Conservation (phyloP, 2,113 vertebrate species). For the Lethenteron camtschaticum region DNA sequence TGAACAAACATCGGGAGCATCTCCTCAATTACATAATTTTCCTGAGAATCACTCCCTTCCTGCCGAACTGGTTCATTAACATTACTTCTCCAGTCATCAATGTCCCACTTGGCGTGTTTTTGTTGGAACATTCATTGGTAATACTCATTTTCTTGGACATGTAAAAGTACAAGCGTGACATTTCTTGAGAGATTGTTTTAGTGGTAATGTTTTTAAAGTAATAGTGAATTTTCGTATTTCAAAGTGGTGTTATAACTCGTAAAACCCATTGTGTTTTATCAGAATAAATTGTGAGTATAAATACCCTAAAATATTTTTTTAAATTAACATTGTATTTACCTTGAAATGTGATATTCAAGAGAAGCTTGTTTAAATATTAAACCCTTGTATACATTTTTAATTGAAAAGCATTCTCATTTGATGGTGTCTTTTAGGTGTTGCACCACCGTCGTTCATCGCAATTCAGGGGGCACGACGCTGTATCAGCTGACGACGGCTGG, state of each 20-base stretch:
- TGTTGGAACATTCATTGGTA: conserved; percentile 87
- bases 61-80: conserved; percentile 99
- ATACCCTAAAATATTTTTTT: background rate
- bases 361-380: conserved; percentile 2
- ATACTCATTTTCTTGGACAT: conserved; percentile 12
- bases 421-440: conserved; percentile 39
- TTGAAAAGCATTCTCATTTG: no score
- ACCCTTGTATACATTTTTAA: conserved; percentile 7
- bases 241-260: background rate
- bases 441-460: conserved; percentile 85
- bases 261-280: background rate
- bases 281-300: background rate
- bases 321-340: background rate
- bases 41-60: conserved; percentile 90
- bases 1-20: conserved; percentile 78
- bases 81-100: conserved; percentile 95
- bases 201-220: background rate
- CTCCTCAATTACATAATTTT: conserved; percentile 99
- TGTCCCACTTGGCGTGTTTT: conserved; percentile 89
- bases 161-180: background rate
- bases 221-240: background rate
- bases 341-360: background rate
- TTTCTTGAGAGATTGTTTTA: conserved; percentile 2
- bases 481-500: conserved; percentile 93
- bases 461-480: conserved; percentile 86